Percentiles rank a stretch among this genome's conserved stretches.
Evolutionary conservation across 92 coral and sea anemone species (phyloP).

Genomic region (Epizoanthus illoricatus): DNA sequence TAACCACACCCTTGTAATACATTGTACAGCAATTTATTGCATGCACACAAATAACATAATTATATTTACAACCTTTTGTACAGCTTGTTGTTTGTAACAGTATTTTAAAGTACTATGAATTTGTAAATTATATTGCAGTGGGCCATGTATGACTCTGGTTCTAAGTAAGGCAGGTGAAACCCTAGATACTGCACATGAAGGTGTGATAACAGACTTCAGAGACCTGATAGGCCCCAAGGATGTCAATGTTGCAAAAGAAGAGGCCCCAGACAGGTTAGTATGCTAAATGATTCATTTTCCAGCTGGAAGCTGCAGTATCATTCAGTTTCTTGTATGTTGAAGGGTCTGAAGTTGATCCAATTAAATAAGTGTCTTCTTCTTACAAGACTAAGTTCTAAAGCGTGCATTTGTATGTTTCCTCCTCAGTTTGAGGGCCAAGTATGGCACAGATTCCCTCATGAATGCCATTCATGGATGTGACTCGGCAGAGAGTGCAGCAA

Average conservation of each 20-base stretch:
- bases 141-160: slow-evolving; percentile 92
- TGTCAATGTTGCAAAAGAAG: slow-evolving; percentile 93
- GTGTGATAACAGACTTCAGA: slow-evolving; percentile 82
- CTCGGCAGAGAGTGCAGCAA: slow-evolving; percentile 96
- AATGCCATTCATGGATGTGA: slow-evolving; percentile 99
- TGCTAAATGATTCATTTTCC: not conserved
- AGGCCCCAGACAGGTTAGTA: slow-evolving; percentile 92
- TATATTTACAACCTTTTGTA: no score
- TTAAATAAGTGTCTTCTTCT: not conserved
- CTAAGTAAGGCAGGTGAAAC: slow-evolving; percentile 87
- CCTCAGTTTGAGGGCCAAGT: slow-evolving; percentile 87
- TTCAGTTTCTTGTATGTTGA: no score
- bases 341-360: not conserved
- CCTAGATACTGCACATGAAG: slow-evolving; percentile 71
- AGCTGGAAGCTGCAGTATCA: no score
- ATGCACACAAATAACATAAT: no score
- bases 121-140: slow-evolving; percentile 53
- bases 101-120: no score
- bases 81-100: no score
- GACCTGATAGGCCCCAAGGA: slow-evolving; percentile 98
- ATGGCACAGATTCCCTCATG: slow-evolving; percentile 96
- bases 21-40: no score
- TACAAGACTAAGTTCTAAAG: not conserved
- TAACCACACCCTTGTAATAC: not conserved
- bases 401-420: not conserved